phyloP scores from a whole-genome alignment of 1,140 invertebrate genomes.

The Macrobrachium nipponense region DNA sequence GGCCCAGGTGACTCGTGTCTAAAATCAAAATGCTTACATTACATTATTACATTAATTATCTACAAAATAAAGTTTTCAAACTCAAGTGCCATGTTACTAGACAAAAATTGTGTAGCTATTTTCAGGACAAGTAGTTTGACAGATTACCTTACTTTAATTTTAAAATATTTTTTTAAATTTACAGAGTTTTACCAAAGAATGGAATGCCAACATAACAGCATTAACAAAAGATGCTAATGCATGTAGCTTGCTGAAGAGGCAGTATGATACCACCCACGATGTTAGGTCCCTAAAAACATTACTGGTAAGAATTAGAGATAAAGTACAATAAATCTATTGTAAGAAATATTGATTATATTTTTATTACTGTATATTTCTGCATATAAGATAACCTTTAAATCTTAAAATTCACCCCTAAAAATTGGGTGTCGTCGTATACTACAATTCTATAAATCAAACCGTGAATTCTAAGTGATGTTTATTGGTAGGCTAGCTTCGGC shows the following conservation, averaged over 20 bases:
- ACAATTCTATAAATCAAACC: too few relatives aligned
- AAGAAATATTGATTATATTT: too few relatives aligned
- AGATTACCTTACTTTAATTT: not conserved
- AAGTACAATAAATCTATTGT: too few relatives aligned
- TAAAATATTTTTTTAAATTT: not conserved
- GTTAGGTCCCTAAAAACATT: conserved; percentile 43
- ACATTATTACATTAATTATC: not conserved
- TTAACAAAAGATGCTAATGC: conserved; percentile 27
- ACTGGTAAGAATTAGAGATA: conserved; percentile 13
- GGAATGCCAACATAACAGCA: conserved; percentile 25
- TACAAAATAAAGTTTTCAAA: not conserved
- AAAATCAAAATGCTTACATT: not conserved
- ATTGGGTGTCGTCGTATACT: too few relatives aligned
- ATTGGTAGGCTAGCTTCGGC: too few relatives aligned
- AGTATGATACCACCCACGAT: conserved; percentile 36
- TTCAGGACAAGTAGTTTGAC: too few relatives aligned
- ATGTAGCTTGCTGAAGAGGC: conserved; percentile 8
- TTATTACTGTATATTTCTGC: too few relatives aligned
- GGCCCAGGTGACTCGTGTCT: not conserved
- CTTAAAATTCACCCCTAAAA: too few relatives aligned
- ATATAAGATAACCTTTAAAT: too few relatives aligned
- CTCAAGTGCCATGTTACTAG: too few relatives aligned
- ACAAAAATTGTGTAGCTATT: too few relatives aligned
- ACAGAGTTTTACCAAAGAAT: conserved; percentile 31
- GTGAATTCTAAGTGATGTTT: too few relatives aligned